Conservation (phyloP, 2,888 invertebrate species). For the Pachymerium ferrugineum region DNA sequence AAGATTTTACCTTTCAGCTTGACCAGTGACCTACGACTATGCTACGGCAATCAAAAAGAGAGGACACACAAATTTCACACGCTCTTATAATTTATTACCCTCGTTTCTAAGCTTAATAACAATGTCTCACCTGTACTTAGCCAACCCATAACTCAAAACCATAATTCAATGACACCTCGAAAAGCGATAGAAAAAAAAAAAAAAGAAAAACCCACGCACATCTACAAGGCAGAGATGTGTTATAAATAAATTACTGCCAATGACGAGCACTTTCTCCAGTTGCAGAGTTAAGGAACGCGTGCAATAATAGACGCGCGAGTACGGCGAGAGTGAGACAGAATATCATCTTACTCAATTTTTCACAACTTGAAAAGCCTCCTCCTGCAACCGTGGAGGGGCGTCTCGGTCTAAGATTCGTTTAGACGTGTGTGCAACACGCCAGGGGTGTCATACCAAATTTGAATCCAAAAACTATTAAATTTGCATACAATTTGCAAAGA, state of each 20-base stretch:
- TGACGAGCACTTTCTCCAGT: slow-evolving; percentile 25
- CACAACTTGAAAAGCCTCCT: slow-evolving; percentile 22
- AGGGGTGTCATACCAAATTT: slow-evolving; percentile 31
- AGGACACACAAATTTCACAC: slow-evolving; percentile 14
- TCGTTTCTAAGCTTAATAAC: slow-evolving; percentile 6
- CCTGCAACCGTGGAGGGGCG: slow-evolving; percentile 19
- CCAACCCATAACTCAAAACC: slow-evolving; percentile 18
- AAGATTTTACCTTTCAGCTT: not conserved
- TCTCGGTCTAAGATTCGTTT: slow-evolving; percentile 29
- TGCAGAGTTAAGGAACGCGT: slow-evolving; percentile 10
- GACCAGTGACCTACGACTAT: slow-evolving; percentile 5
- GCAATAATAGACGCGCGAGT: slow-evolving; percentile 3
- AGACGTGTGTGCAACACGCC: slow-evolving; percentile 1
- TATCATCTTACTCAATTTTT: slow-evolving; percentile 27
- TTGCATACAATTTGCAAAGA: slow-evolving; percentile 32
- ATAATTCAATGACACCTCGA: slow-evolving; percentile 7
- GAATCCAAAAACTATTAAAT: slow-evolving; percentile 33
- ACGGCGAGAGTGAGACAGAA: not conserved
- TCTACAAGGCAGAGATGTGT: slow-evolving; percentile 9
- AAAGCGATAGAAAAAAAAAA: not conserved
- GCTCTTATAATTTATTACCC: slow-evolving; percentile 13
- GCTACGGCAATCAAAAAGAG: not conserved
- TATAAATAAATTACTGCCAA: slow-evolving; percentile 23
- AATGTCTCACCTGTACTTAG: slow-evolving; percentile 27
- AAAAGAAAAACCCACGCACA: not conserved